Conservation (phyloP, 2,113 vertebrate genomes). For the Eublepharis macularius region DNA sequence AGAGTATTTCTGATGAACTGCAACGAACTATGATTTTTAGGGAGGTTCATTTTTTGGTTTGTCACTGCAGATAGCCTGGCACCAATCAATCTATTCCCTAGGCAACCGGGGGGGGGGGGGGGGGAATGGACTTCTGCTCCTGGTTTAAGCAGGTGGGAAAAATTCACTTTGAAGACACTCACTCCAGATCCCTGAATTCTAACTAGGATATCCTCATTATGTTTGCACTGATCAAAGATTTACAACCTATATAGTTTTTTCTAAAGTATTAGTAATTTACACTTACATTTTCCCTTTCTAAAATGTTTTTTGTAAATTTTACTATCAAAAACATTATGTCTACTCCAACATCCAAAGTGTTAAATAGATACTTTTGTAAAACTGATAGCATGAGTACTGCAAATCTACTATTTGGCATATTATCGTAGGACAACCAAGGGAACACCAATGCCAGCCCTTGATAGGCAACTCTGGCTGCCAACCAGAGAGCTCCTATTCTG, state of each 20-base stretch:
- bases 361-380: background rate
- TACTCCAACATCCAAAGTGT: background rate
- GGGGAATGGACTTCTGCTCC: no score
- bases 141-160: background rate
- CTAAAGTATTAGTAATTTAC: background rate
- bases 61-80: no score
- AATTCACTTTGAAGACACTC: background rate
- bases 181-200: background rate
- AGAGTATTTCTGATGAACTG: no score
- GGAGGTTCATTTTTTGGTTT: no score
- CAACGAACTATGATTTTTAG: no score
- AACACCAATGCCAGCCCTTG: no score
- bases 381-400: background rate
- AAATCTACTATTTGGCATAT: background rate
- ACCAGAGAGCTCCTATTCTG: no score
- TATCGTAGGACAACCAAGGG: constrained; percentile 8
- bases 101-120: no score
- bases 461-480: no score
- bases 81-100: no score
- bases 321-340: background rate
- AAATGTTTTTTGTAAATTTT: background rate
- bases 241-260: no score
- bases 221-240: background rate
- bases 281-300: no score
- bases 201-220: background rate